Evolutionary conservation across 30 jellyfish, hydroid and myxozoan genomes (phyloP).

Genomic region (Turritopsis rubra): DNA sequence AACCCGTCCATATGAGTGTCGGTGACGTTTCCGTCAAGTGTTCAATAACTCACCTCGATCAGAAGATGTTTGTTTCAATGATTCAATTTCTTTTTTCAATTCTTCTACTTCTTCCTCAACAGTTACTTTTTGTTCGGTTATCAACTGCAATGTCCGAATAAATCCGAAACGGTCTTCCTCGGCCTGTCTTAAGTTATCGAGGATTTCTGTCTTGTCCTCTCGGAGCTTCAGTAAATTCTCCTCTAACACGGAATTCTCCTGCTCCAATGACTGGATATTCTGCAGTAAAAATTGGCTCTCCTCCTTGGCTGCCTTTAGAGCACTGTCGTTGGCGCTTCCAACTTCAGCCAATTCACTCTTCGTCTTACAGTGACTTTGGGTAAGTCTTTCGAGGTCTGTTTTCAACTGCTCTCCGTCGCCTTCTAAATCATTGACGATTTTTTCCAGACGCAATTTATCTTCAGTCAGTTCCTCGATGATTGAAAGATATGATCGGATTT

Average conservation of each 20-base stretch:
- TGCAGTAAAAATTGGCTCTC: constrained; percentile 77
- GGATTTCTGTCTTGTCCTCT: constrained; percentile 78
- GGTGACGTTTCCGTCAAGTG: not conserved
- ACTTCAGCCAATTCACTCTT: constrained; percentile 46
- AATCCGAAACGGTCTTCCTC: constrained; percentile 86
- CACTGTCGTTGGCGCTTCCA: constrained; percentile 48
- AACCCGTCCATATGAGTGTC: not conserved
- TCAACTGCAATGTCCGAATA: constrained; percentile 67
- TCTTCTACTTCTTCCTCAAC: constrained; percentile 28
- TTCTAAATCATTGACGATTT: constrained; percentile 57
- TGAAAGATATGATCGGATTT: constrained; percentile 72
- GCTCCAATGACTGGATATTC: constrained; percentile 74
- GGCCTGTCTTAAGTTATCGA: constrained; percentile 77
- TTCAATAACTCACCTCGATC: constrained; percentile 7
- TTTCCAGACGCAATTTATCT: constrained; percentile 91
- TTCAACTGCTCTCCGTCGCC: constrained; percentile 64
- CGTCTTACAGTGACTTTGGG: constrained; percentile 45
- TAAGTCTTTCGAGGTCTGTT: constrained; percentile 63
- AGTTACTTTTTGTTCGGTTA: constrained; percentile 43
- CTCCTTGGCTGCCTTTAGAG: constrained; percentile 53
- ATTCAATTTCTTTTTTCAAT: constrained; percentile 16
- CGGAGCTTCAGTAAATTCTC: constrained; percentile 73
- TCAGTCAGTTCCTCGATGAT: constrained; percentile 95
- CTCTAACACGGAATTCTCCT: constrained; percentile 81
- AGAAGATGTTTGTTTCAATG: not conserved